phyloP scores from a whole-genome alignment of 2,113 vertebrate genomes.

The Sinocyclocheilus anophthalmus region DNA sequence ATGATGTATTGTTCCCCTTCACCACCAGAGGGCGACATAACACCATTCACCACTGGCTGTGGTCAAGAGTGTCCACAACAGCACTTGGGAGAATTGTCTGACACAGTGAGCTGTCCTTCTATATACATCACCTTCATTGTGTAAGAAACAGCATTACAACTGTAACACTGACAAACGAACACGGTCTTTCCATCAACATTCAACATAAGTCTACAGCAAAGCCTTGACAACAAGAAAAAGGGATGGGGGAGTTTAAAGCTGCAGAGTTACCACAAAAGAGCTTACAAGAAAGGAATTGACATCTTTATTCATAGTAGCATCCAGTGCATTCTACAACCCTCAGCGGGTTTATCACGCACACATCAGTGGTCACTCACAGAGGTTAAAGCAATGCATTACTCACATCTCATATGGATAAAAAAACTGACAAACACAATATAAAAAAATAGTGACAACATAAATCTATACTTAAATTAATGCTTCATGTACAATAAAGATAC shows the following conservation, averaged over 20 bases:
- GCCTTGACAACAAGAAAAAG: background rate
- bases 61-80: background rate
- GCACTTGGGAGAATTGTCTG: background rate
- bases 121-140: background rate
- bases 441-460: slow-evolving; percentile 56
- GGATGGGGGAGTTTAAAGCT: slow-evolving; percentile 5
- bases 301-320: slow-evolving; percentile 57
- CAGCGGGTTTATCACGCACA: slow-evolving; percentile 47
- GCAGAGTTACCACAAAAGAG: slow-evolving; percentile 15
- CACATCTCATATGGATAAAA: slow-evolving; percentile 49
- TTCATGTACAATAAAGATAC: slow-evolving; percentile 48
- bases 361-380: slow-evolving; percentile 51
- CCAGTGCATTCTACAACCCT: slow-evolving; percentile 61
- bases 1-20: slow-evolving; percentile 16
- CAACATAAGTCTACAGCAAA: slow-evolving; percentile 16
- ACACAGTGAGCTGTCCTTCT: background rate
- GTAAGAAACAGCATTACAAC: slow-evolving; percentile 58
- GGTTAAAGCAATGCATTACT: slow-evolving; percentile 37
- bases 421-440: slow-evolving; percentile 41
- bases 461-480: slow-evolving; percentile 57
- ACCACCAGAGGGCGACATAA: slow-evolving; percentile 64
- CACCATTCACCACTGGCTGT: slow-evolving; percentile 5
- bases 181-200: slow-evolving; percentile 24
- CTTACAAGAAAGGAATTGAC: slow-evolving; percentile 32
- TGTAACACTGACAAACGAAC: slow-evolving; percentile 54